phyloP scores from a whole-genome alignment of 2,797 vertebrate species.

The Diceros bicornis region DNA sequence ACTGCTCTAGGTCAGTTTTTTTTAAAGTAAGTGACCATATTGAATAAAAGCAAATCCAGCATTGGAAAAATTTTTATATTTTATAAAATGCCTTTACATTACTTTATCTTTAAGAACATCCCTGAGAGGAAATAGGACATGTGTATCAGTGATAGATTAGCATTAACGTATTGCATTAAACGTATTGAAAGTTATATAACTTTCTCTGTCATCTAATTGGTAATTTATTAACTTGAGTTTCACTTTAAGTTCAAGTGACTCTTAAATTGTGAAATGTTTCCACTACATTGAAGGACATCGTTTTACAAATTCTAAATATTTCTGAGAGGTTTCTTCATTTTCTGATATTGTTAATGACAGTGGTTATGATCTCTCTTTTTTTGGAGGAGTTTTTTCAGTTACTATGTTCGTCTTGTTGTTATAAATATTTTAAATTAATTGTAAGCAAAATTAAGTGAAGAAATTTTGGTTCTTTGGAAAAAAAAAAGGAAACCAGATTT shows the following conservation, averaged over 20 bases:
- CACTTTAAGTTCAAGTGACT: background rate
- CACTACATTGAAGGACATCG: background rate
- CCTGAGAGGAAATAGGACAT: background rate
- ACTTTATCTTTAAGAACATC: background rate
- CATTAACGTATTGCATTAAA: background rate
- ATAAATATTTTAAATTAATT: background rate
- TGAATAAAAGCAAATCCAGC: background rate
- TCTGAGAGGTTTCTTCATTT: background rate
- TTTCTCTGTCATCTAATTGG: background rate
- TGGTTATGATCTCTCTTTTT: background rate
- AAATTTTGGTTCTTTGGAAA: background rate
- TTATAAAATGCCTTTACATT: background rate
- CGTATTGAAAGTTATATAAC: background rate
- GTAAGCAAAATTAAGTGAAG: constrained; percentile 6
- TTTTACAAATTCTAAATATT: background rate
- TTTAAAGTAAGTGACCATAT: background rate
- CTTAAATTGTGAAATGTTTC: background rate
- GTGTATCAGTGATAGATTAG: background rate
- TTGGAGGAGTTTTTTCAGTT: background rate
- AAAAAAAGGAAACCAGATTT: background rate
- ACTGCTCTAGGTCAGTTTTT: background rate
- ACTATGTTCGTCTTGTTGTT: background rate
- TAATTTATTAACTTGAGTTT: constrained; percentile 38
- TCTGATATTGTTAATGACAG: constrained; percentile 8
- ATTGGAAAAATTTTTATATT: background rate